Percentiles rank a stretch among this genome's conserved stretches.
Conservation (phyloP, 2,888 invertebrate species). For the Celastrina argiolus region DNA sequence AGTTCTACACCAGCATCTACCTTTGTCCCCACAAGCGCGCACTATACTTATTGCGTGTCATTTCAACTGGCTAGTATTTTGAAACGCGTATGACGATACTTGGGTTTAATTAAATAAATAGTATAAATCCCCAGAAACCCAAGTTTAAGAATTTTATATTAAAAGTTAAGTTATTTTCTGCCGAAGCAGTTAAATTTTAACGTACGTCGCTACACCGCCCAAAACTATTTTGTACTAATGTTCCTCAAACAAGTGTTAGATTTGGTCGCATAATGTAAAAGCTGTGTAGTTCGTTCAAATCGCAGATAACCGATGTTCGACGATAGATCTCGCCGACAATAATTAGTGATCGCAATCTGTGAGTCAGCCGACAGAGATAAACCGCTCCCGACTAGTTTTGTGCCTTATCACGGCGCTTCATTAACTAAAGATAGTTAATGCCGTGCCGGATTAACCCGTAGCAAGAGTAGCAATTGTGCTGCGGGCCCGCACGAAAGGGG, state of each 20-base stretch:
- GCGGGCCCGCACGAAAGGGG: too few species aligned
- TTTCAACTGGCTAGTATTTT: too few species aligned
- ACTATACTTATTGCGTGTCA: too few species aligned
- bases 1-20: too few species aligned
- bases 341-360: background rate
- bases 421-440: background rate
- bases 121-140: too few species aligned
- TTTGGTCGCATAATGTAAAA: conserved; percentile 12
- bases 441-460: too few species aligned
- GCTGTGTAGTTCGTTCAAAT: background rate
- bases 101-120: too few species aligned
- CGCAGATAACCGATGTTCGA: background rate
- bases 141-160: too few species aligned
- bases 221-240: background rate
- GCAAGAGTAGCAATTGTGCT: too few species aligned
- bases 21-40: too few species aligned
- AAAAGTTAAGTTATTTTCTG: too few species aligned
- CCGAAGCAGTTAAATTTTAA: background rate
- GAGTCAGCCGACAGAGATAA: background rate
- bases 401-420: background rate
- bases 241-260: background rate
- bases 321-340: background rate
- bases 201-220: background rate
- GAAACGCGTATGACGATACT: too few species aligned
- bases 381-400: background rate